Percentiles rank a stretch among this genome's conserved stretches.
Conservation (phyloP, 2,888 invertebrate species). For the Amorpha juglandis region DNA sequence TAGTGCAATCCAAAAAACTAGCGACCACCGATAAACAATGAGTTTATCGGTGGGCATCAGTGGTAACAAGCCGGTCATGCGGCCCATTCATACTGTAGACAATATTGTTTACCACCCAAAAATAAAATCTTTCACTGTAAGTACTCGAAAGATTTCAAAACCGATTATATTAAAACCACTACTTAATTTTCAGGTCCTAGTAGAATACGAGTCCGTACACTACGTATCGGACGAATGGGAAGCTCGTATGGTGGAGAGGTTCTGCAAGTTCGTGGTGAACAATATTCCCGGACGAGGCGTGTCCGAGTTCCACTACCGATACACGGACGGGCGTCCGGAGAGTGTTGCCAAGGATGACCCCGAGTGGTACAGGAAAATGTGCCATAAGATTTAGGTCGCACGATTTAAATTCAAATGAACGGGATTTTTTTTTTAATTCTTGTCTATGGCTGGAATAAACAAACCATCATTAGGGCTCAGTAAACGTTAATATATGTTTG, state of each 20-base stretch:
- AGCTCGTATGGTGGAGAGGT: slow-evolving; percentile 87
- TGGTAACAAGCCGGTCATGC: too few species aligned
- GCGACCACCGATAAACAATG: too few species aligned
- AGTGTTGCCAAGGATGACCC: slow-evolving; percentile 74
- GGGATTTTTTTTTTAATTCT: too few species aligned
- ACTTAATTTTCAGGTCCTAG: slow-evolving; percentile 75
- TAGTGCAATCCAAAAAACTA: too few species aligned
- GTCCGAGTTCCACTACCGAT: slow-evolving; percentile 89
- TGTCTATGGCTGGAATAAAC: too few species aligned
- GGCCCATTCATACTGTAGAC: too few species aligned
- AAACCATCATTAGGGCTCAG: too few species aligned
- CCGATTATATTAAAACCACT: background rate
- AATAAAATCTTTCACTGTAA: too few species aligned
- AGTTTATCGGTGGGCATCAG: too few species aligned
- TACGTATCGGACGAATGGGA: slow-evolving; percentile 88
- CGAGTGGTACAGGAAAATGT: slow-evolving; percentile 82
- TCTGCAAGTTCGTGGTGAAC: slow-evolving; percentile 83
- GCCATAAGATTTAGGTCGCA: slow-evolving; percentile 58
- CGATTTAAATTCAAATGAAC: background rate
- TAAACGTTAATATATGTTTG: too few species aligned
- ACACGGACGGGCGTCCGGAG: slow-evolving; percentile 82
- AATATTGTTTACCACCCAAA: too few species aligned
- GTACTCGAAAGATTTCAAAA: too few species aligned
- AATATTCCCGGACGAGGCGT: slow-evolving; percentile 88
- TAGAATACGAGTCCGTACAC: slow-evolving; percentile 84